A percentile compares a stretch with the other conserved stretches of the same genome.
These are phyloP conservation scores for Anser brachyrhynchus DNA, from an alignment of 2,113 vertebrate genomes.

Conservation along the genomic window DNA sequence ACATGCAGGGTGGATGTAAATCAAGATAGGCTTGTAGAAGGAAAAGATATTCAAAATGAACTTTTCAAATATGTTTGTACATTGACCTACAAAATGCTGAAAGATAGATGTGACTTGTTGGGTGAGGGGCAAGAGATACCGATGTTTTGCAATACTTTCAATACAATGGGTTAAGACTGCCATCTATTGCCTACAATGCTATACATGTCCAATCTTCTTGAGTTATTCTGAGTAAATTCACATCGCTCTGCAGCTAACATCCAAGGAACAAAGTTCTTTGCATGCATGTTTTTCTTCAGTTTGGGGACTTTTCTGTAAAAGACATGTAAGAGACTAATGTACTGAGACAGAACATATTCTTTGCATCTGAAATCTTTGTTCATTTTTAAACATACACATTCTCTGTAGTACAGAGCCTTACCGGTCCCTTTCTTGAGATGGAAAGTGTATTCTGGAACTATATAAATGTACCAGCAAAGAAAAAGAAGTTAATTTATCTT, in stretches of 20 bases:
- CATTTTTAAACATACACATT: neutral
- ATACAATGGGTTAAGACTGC: conserved; percentile 27
- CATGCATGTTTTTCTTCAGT: neutral
- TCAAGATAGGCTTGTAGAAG: neutral
- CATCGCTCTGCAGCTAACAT: neutral
- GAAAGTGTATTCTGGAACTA: neutral
- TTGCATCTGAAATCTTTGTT: neutral
- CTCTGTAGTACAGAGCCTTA: neutral
- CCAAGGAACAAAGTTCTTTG: neutral
- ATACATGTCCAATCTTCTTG: neutral
- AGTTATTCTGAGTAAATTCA: neutral
- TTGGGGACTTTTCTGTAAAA: neutral
- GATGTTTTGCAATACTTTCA: neutral
- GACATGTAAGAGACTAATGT: neutral
- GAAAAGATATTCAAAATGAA: conserved; percentile 27
- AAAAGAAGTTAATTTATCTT: neutral
- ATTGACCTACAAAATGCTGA: conserved; percentile 32
- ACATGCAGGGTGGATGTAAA: neutral
- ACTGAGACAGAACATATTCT: neutral
- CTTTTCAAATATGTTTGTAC: conserved; percentile 24
- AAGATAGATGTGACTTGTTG: neutral
- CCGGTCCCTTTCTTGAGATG: accelerated
- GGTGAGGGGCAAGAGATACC: neutral
- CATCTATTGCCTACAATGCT: conserved; percentile 52
- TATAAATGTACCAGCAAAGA: neutral